Evolutionary conservation across 2,888 invertebrate genomes (phyloP), one percentile per base, ranked within the genome.

Genomic region (Nephrotoma guestfalica): DNA sequence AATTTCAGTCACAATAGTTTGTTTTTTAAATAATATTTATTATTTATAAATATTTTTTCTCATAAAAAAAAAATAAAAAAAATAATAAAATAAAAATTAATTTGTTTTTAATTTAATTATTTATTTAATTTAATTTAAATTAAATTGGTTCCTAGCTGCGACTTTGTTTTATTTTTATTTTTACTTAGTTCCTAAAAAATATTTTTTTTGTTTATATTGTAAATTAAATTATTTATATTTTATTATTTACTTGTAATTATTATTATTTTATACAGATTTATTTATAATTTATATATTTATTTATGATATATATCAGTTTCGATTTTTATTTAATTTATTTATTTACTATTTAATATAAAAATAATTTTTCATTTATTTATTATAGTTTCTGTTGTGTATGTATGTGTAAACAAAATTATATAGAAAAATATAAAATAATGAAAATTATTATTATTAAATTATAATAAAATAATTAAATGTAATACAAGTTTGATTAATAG

Each of bases 131-230:
- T 84, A 84, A 84, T 84, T 84, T 84, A 84, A 84, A 84, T 84
- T 85, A 85, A 85, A 85, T 85, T 85, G 85, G 85, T 85, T 85
- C 85, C 85, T 85, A 85, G 85, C 85, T 85, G 85, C 85, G 85
- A 85, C 85, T 85, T 85, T 11, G 13, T 42, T 85, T 85, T 42
- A 45, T 3, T 85, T 18, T 43, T 85, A 18, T 43, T 85, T 85
- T 85, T 85, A 15, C 11, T 85, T 85, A 41, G 1, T 42, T 41
- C 41, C 51, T 57, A 57, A 57, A 57, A 57, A 57, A 15, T 83
- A 40, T 84, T 84, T 84, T 41, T 83, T 83, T 40, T 41, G 11
- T 83, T 83, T 41, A 9, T 11, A 13, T 47, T 2, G 9, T 47
- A 47, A 83, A 6, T 84, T 41, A 84, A 84, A 41, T 84, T 84